These are phyloP conservation scores for Drosophila rufa DNA, from an alignment of 1,140 invertebrate species.

Conservation along the genomic window DNA sequence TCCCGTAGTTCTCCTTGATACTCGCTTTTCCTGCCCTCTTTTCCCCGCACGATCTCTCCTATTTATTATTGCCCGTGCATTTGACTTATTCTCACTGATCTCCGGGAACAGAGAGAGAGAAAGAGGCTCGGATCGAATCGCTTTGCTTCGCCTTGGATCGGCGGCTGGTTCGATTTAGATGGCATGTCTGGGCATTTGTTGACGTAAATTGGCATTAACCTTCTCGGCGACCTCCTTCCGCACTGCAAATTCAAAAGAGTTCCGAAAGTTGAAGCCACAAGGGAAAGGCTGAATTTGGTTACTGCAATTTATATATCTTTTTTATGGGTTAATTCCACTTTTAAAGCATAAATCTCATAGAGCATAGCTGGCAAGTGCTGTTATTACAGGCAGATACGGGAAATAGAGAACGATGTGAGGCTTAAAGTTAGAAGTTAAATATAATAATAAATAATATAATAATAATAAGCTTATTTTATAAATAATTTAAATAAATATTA, in stretches of 20 bases:
- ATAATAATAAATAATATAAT: no score
- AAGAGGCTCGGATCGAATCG: constrained; percentile 33
- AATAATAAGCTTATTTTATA: no score
- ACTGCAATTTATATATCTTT: constrained; percentile 39
- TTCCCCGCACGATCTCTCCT: constrained; percentile 39
- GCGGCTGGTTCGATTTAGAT: constrained; percentile 52
- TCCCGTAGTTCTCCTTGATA: constrained; percentile 34
- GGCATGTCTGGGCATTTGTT: constrained; percentile 65
- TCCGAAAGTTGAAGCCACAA: constrained; percentile 16
- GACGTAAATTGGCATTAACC: constrained; percentile 79
- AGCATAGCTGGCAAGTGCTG: background rate
- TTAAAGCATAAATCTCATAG: constrained; percentile 20
- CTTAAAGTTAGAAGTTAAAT: background rate
- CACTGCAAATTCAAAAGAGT: constrained; percentile 22
- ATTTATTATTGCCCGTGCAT: constrained; percentile 73
- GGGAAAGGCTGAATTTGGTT: constrained; percentile 43
- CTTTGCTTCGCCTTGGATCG: constrained; percentile 34
- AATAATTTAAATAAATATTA: no score
- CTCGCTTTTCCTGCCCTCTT: constrained; percentile 47
- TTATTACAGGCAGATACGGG: background rate
- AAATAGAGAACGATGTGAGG: no score
- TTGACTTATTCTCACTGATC: constrained; percentile 76
- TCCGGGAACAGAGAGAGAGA: constrained; percentile 11
- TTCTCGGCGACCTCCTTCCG: constrained; percentile 70
- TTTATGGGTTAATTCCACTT: constrained; percentile 33